phyloP scores from a whole-genome alignment of 2,113 vertebrate species.

The Pardalotus punctatus region DNA sequence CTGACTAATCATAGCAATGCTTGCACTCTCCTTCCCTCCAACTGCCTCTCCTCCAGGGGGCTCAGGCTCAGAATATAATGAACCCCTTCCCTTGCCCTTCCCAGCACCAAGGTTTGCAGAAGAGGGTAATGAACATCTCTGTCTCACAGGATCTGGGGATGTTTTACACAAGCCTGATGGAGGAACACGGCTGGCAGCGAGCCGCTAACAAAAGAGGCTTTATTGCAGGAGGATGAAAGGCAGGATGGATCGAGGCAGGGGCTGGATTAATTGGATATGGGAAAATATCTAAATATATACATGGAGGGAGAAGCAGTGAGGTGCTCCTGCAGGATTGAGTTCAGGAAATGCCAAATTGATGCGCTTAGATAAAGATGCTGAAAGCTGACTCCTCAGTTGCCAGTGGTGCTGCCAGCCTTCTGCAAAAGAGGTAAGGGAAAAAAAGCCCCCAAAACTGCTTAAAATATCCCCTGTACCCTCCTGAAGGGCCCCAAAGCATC shows the following conservation, averaged over 20 bases:
- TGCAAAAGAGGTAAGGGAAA: background rate
- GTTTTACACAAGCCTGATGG: background rate
- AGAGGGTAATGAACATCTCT: background rate
- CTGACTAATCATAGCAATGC: background rate
- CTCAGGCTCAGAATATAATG: background rate
- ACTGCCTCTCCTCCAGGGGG: background rate
- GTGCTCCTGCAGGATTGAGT: background rate
- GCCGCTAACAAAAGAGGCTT: background rate
- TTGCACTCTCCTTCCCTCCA: background rate
- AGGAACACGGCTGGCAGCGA: background rate
- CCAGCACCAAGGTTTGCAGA: background rate
- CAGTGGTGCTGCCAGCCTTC: background rate
- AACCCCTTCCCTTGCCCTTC: background rate
- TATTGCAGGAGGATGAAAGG: constrained; percentile 16
- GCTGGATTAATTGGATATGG: constrained; percentile 20
- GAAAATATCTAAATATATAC: background rate
- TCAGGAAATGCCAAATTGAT: background rate
- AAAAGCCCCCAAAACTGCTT: background rate
- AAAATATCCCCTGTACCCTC: background rate
- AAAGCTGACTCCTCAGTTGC: background rate
- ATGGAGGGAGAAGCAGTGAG: background rate
- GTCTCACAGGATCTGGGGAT: background rate
- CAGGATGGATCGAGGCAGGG: background rate
- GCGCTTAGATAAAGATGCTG: background rate
- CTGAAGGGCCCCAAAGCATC: background rate